A percentile compares a stretch with the other conserved stretches of the same genome.
phyloP scores from a whole-genome alignment of 2,113 vertebrate species.

The Pluvialis apricaria region DNA sequence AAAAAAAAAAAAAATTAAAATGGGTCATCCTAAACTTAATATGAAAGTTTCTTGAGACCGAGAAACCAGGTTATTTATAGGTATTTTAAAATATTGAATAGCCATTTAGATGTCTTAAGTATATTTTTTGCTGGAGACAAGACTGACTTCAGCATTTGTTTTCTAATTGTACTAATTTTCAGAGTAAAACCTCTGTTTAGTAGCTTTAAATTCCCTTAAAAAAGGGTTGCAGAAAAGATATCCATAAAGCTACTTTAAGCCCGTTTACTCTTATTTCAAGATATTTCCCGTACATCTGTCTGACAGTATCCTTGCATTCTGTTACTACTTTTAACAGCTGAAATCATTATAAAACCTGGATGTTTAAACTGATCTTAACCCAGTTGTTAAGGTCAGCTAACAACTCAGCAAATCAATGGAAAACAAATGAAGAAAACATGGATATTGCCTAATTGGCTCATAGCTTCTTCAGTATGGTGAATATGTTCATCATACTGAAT shows the following conservation, averaged over 20 bases:
- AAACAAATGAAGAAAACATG: background rate
- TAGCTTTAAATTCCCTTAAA: background rate
- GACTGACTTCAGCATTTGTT: background rate
- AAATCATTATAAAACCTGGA: background rate
- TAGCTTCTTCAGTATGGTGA: background rate
- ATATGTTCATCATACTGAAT: no score
- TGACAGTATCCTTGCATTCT: background rate
- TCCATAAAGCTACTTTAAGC: background rate
- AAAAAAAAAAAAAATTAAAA: background rate
- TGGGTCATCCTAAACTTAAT: background rate
- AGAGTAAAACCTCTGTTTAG: background rate
- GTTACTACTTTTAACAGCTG: background rate
- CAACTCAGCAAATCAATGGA: background rate
- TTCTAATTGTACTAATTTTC: background rate
- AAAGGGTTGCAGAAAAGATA: background rate
- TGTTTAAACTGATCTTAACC: background rate
- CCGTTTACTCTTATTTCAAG: background rate
- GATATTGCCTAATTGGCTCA: background rate
- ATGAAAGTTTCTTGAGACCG: background rate
- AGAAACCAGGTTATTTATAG: background rate
- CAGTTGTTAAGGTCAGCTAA: background rate
- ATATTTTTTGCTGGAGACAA: background rate
- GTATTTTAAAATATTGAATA: background rate
- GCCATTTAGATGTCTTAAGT: background rate
- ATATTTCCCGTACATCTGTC: rapidly evolving